These are phyloP conservation scores for Scolopax bukidnonensis DNA, from an alignment of 2,797 vertebrate genomes.

Conservation along the genomic window DNA sequence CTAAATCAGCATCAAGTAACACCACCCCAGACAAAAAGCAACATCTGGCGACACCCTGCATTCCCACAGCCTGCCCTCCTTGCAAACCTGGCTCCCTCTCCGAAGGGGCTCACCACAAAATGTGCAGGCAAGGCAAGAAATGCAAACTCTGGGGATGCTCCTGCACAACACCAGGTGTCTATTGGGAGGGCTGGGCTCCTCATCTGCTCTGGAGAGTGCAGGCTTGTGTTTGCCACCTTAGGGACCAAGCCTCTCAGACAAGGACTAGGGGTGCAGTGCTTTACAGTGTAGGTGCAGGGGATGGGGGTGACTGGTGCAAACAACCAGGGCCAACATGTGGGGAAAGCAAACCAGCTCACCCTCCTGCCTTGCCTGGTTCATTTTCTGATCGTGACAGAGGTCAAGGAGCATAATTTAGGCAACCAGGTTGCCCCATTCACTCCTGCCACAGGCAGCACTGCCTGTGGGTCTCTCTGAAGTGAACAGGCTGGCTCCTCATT, in stretches of 20 bases:
- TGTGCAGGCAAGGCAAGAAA: neutral
- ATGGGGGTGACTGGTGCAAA: neutral
- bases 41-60: accelerated
- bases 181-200: accelerated
- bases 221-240: neutral
- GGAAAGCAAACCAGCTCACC: neutral
- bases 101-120: accelerated
- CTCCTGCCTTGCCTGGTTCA: neutral
- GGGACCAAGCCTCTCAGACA: neutral
- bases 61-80: neutral
- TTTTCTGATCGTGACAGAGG: neutral
- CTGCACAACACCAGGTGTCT: neutral
- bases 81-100: accelerated
- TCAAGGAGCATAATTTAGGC: neutral
- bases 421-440: neutral
- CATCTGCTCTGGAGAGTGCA: neutral
- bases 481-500: slow-evolving; percentile 25
- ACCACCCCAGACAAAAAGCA: neutral
- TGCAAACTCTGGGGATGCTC: neutral
- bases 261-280: neutral
- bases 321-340: neutral
- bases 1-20: neutral
- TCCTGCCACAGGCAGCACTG: neutral
- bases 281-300: neutral
- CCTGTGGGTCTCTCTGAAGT: neutral